Percentiles rank a stretch among this genome's conserved stretches.
phyloP scores from a whole-genome alignment of 2,888 invertebrate genomes.

The Homarus gammarus region DNA sequence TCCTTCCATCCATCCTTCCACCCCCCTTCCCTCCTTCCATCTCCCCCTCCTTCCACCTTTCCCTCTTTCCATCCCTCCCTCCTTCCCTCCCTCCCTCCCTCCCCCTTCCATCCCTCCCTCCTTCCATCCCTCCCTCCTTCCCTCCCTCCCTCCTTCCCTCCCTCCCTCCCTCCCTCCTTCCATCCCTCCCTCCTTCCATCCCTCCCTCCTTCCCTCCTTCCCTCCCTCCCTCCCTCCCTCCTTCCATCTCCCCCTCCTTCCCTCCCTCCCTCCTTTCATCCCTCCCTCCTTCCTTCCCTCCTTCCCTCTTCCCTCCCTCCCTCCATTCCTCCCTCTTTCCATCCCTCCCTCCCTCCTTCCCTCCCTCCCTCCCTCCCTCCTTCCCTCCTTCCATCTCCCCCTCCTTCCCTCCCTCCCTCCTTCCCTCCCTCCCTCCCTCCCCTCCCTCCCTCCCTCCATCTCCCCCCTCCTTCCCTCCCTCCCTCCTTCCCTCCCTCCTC shows the following conservation, averaged over 20 bases:
- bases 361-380: conserved; percentile 1
- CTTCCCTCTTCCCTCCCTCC: too few species aligned
- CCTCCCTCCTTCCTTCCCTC: too few species aligned
- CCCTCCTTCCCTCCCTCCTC: neutral
- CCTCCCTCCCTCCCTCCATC: neutral
- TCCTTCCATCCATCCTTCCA: too few species aligned
- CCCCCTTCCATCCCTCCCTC: neutral
- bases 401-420: neutral
- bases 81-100: neutral
- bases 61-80: neutral
- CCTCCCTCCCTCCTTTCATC: too few species aligned
- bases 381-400: neutral
- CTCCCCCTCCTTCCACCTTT: neutral
- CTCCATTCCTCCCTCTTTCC: conserved; percentile 10
- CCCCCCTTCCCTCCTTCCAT: too few species aligned
- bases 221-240: neutral
- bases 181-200: neutral
- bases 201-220: neutral
- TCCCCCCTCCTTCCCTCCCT: neutral
- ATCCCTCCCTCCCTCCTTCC: conserved; percentile 2
- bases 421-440: neutral
- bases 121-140: neutral
- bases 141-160: neutral
- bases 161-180: neutral
- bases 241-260: neutral